Percentiles rank a stretch among this genome's conserved stretches.
These are phyloP conservation scores for Hiodon tergisus DNA, from an alignment of 2,113 vertebrate genomes.

Conservation along the genomic window DNA sequence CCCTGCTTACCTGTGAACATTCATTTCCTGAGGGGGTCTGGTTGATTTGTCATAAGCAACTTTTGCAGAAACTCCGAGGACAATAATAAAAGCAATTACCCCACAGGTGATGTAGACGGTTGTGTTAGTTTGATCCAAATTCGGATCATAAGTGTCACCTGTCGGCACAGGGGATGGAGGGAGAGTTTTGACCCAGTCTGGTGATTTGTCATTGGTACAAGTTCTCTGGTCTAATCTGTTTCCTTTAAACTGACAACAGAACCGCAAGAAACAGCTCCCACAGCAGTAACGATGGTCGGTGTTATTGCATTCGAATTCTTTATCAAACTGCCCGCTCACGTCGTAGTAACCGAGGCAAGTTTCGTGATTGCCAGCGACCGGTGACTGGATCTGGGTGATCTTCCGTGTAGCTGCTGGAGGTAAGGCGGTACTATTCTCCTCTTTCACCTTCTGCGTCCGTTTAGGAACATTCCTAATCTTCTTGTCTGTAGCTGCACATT, in stretches of 20 bases:
- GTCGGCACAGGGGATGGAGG: constrained; percentile 66
- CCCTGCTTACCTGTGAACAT: constrained; percentile 90
- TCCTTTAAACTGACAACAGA: constrained; percentile 93
- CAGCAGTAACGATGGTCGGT: constrained; percentile 96
- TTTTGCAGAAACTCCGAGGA: constrained; percentile 88
- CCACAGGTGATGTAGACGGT: constrained; percentile 97
- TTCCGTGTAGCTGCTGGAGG: constrained; percentile 46
- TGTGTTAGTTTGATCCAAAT: constrained; percentile 91
- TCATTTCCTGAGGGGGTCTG: constrained; percentile 95
- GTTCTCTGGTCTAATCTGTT: constrained; percentile 87
- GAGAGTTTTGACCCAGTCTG: constrained; percentile 77
- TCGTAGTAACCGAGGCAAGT: constrained; percentile 95
- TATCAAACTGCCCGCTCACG: constrained; percentile 96
- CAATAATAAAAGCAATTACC: constrained; percentile 91
- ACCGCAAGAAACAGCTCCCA: constrained; percentile 94
- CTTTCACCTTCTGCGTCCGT: constrained; percentile 48
- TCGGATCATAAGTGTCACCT: constrained; percentile 80
- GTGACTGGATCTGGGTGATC: constrained; percentile 50
- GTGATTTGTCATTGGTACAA: constrained; percentile 86
- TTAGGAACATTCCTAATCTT: constrained; percentile 50
- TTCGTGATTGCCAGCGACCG: constrained; percentile 66
- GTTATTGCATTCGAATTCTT: constrained; percentile 96
- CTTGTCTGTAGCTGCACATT: constrained; percentile 57
- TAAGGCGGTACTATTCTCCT: constrained; percentile 52
- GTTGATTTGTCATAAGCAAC: constrained; percentile 97